These are phyloP conservation scores for Acleris sparsana DNA, from an alignment of 2,888 invertebrate genomes.

Conservation along the genomic window DNA sequence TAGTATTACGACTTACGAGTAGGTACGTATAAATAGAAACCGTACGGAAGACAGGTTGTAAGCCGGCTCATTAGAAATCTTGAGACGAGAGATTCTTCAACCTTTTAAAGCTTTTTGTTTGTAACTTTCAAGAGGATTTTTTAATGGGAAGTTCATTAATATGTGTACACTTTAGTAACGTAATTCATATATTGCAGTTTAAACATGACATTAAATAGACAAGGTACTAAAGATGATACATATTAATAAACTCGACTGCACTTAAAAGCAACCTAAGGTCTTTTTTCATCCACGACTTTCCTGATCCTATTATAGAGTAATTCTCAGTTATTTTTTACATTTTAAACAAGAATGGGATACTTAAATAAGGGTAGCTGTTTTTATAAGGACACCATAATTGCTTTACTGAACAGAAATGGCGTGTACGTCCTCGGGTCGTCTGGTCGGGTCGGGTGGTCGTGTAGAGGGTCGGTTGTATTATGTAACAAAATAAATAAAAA, in stretches of 20 bases:
- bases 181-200: no score
- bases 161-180: no score
- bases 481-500: no score
- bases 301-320: no score
- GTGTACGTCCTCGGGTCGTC: no score
- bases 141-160: no score
- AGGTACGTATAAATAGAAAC: constrained; percentile 43
- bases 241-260: no score
- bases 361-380: neutral
- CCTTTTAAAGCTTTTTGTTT: neutral
- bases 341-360: no score
- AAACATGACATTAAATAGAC: no score
- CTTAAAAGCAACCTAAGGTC: neutral
- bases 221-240: no score
- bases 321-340: neutral
- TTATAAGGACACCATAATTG: neutral
- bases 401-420: no score
- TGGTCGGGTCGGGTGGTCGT: no score
- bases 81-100: constrained; percentile 7
- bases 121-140: neutral
- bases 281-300: neutral
- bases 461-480: neutral
- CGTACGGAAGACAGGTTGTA: constrained; percentile 28
- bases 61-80: constrained; percentile 33
- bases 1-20: constrained; percentile 46